A percentile compares a stretch with the other conserved stretches of the same genome.
Evolutionary conservation across 2,113 vertebrate genomes (phyloP).

Genomic region (Syngnathoides biaculeatus): DNA sequence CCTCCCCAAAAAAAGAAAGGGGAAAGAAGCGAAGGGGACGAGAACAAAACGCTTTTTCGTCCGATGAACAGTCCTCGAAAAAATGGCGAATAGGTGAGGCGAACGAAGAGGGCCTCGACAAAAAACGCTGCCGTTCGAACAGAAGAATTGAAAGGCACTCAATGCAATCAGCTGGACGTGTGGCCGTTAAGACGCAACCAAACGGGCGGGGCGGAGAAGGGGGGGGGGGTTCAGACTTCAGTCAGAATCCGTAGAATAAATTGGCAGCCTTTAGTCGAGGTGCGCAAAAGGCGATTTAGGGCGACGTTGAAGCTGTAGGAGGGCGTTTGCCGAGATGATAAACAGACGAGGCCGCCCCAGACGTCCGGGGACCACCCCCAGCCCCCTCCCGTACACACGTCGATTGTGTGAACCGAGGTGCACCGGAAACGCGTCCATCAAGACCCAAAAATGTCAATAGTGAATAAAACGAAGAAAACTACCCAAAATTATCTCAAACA

Average conservation of each 20-base stretch:
- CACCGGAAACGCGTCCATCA: constrained; percentile 62
- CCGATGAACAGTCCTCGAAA: not conserved
- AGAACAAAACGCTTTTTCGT: not conserved
- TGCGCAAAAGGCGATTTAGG: not conserved
- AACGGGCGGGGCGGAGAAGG: not conserved
- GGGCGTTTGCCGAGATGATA: constrained; percentile 11
- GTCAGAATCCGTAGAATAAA: not conserved
- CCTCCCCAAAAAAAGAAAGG: not conserved
- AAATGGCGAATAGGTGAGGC: not conserved
- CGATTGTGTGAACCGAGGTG: constrained; percentile 25
- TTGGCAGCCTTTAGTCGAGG: not conserved
- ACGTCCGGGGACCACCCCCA: not conserved
- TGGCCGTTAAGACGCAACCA: constrained; percentile 44
- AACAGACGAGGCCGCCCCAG: constrained; percentile 20
- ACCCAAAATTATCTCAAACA: not conserved
- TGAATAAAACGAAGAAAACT: constrained; percentile 21
- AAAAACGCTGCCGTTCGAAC: constrained; percentile 40
- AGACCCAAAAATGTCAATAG: constrained; percentile 60
- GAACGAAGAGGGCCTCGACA: not conserved
- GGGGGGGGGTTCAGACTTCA: constrained; percentile 13
- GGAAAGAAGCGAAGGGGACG: not conserved
- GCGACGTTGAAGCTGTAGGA: not conserved
- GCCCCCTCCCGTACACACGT: constrained; percentile 47
- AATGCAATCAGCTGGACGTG: constrained; percentile 84
- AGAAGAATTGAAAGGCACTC: constrained; percentile 64